These are phyloP conservation scores for Drosophila ustulata DNA, from an alignment of 2,888 invertebrate species.

Conservation along the genomic window DNA sequence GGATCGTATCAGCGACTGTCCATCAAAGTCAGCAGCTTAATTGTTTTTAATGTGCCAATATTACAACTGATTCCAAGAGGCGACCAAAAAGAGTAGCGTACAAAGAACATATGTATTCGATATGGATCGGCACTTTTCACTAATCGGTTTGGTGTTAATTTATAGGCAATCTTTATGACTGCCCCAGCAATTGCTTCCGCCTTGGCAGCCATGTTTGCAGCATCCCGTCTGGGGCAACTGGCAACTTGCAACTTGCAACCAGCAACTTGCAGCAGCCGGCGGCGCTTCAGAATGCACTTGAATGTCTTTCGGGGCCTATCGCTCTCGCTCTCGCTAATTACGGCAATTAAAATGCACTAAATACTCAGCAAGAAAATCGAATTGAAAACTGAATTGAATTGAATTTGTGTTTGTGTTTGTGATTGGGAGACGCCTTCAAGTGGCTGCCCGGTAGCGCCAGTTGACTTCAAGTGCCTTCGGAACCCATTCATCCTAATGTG, in stretches of 20 bases:
- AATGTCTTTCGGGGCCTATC: constrained; percentile 43
- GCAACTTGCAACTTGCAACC: constrained; percentile 3
- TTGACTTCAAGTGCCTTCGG: constrained; percentile 62
- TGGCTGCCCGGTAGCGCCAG: constrained; percentile 54
- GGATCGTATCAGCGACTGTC: constrained; percentile 38
- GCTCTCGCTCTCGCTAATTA: constrained; percentile 72
- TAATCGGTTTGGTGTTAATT: constrained; percentile 81
- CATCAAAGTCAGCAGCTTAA: constrained; percentile 65
- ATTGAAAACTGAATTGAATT: constrained; percentile 54
- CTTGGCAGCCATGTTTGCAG: constrained; percentile 70
- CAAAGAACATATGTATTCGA: constrained; percentile 71
- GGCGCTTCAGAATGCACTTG: constrained; percentile 69
- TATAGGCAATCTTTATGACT: constrained; percentile 72
- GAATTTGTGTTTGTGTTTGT: neutral
- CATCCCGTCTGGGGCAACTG: constrained; percentile 6
- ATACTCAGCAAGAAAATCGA: constrained; percentile 25
- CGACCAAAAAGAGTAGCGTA: neutral
- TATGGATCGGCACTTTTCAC: constrained; percentile 76
- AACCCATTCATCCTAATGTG: constrained; percentile 36
- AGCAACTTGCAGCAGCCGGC: constrained; percentile 38
- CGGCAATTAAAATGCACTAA: constrained; percentile 81
- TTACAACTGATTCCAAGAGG: constrained; percentile 43
- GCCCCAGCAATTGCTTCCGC: constrained; percentile 71
- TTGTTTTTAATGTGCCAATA: constrained; percentile 77
- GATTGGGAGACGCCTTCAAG: constrained; percentile 66